phyloP scores from a whole-genome alignment of 2,888 invertebrate genomes.

The Amaurobius ferox region DNA sequence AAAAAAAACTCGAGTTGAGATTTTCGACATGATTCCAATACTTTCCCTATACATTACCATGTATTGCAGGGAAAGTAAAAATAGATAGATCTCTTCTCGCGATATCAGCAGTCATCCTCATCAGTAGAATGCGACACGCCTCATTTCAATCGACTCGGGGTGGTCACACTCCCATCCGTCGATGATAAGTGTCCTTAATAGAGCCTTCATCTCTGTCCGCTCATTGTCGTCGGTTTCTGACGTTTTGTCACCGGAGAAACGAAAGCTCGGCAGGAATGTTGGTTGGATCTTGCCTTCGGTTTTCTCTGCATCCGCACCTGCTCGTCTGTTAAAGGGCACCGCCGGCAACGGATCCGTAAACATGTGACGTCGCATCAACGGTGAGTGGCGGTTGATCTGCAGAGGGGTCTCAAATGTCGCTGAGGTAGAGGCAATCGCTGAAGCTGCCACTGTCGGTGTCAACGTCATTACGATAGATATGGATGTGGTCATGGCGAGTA shows the following conservation, averaged over 20 bases:
- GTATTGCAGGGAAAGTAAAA: too few species aligned
- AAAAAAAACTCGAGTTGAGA: too few species aligned
- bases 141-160: background rate
- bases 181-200: background rate
- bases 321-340: background rate
- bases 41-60: too few species aligned
- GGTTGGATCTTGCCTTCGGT: too few species aligned
- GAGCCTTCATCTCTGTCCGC: background rate
- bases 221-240: conserved; percentile 2
- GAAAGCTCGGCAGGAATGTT: too few species aligned
- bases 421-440: background rate
- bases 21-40: too few species aligned
- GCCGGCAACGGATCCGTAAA: background rate
- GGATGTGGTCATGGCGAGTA: too few species aligned
- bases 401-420: background rate
- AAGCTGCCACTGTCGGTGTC: too few species aligned
- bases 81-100: too few species aligned
- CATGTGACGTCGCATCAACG: background rate
- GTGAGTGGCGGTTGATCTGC: background rate
- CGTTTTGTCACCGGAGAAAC: background rate
- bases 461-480: too few species aligned
- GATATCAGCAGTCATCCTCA: too few species aligned
- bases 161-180: background rate
- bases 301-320: conserved; percentile 1
- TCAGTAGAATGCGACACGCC: background rate